These are phyloP conservation scores for Himalopsyche anomala DNA, from an alignment of 2,888 invertebrate genomes.

Conservation along the genomic window DNA sequence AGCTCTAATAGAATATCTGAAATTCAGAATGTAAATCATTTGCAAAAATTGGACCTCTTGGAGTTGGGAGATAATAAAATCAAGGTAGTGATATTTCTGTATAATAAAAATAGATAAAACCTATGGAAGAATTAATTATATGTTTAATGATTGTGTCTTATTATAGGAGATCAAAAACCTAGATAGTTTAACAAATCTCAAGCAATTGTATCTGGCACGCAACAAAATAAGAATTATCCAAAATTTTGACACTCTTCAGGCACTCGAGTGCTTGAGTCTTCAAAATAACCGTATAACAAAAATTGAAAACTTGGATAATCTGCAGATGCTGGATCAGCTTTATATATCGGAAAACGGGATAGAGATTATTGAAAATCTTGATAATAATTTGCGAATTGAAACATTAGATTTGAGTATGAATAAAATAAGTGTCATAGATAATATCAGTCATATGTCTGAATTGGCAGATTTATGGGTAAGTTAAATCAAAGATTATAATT, in stretches of 20 bases:
- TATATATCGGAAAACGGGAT: conserved; percentile 97
- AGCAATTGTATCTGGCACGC: conserved; percentile 92
- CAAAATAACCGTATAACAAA: conserved; percentile 93
- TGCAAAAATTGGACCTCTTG: conserved; percentile 87
- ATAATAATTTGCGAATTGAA: conserved; percentile 82
- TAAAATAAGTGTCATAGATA: conserved; percentile 86
- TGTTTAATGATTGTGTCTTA: conserved; percentile 56
- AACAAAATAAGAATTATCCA: conserved; percentile 95
- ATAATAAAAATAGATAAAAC: not conserved
- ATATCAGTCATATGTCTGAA: conserved; percentile 84
- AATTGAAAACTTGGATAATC: conserved; percentile 89
- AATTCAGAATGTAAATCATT: conserved; percentile 91
- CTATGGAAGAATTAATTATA: not conserved
- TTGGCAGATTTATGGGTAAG: conserved; percentile 97
- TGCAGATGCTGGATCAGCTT: conserved; percentile 88
- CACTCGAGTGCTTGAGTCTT: conserved; percentile 88
- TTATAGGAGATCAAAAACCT: conserved; percentile 90
- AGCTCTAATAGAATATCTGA: conserved; percentile 92
- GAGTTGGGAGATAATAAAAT: conserved; percentile 98
- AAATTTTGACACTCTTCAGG: conserved; percentile 84
- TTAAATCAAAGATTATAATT: conserved; percentile 40
- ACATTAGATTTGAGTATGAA: conserved; percentile 96
- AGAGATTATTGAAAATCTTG: conserved; percentile 85
- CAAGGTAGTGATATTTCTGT: conserved; percentile 75
- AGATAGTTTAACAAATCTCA: conserved; percentile 84